These are phyloP conservation scores for Eulacestoma nigropectus DNA, from an alignment of 2,113 vertebrate species.

Conservation along the genomic window DNA sequence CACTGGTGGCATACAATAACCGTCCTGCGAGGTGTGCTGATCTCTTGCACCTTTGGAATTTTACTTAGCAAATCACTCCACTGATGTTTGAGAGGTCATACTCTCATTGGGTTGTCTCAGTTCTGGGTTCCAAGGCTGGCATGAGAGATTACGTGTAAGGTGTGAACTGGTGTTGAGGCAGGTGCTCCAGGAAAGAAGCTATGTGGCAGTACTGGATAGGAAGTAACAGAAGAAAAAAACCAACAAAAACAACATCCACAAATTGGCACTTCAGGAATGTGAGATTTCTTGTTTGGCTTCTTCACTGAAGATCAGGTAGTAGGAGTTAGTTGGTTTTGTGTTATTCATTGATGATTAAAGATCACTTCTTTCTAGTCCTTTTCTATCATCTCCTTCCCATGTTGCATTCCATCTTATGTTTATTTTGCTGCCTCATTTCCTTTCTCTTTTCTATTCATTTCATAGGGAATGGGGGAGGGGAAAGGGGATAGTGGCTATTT, in stretches of 20 bases:
- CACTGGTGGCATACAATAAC: background rate
- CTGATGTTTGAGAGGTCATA: background rate
- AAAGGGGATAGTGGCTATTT: background rate
- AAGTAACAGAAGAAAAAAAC: background rate
- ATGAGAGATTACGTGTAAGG: fast-evolving
- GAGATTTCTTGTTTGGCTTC: background rate
- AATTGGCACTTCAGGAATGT: background rate
- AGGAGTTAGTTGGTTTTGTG: background rate
- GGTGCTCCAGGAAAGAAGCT: background rate
- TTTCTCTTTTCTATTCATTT: background rate
- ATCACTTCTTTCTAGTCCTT: background rate
- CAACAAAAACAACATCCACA: background rate
- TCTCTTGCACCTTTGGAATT: background rate
- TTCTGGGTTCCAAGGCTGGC: background rate
- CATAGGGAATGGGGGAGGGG: background rate
- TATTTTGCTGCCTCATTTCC: background rate
- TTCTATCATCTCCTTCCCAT: background rate
- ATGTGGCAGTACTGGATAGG: background rate
- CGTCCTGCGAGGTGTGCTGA: background rate
- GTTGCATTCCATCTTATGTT: background rate
- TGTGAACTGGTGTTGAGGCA: background rate
- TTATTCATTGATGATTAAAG: background rate
- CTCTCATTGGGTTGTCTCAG: background rate
- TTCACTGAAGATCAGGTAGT: background rate
- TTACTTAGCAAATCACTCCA: background rate